These are phyloP conservation scores for Apamea anceps DNA, from an alignment of 2,888 invertebrate species.

Conservation along the genomic window DNA sequence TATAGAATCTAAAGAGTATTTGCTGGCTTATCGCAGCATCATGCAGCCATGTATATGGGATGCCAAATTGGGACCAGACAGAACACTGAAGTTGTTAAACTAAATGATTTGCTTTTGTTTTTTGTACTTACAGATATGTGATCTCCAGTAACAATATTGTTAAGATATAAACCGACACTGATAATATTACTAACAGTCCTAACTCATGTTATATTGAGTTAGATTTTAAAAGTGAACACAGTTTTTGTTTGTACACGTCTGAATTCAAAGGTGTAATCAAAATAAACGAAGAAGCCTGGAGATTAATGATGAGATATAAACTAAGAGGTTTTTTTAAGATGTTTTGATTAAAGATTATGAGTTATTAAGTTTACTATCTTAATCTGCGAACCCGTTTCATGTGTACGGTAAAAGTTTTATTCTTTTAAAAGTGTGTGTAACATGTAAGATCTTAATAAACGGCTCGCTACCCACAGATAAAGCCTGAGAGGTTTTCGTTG, in stretches of 20 bases:
- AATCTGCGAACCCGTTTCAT: constrained; percentile 17
- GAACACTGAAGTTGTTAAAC: constrained; percentile 33
- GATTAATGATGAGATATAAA: constrained; percentile 56
- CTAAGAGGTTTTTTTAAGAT: constrained; percentile 50
- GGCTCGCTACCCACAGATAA: not conserved
- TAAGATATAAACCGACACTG: constrained; percentile 31
- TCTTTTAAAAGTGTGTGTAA: not conserved
- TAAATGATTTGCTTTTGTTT: constrained; percentile 52
- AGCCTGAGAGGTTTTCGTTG: not conserved
- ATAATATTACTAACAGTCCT: constrained; percentile 27
- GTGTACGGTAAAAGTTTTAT: not conserved
- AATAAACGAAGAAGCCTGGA: constrained; percentile 50
- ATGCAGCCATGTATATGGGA: not conserved
- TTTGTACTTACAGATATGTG: constrained; percentile 40
- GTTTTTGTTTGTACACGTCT: constrained; percentile 35
- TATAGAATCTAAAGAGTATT: constrained; percentile 15
- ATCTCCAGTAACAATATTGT: constrained; percentile 41
- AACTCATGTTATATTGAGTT: constrained; percentile 40
- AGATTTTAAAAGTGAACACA: constrained; percentile 30
- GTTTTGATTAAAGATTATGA: constrained; percentile 55
- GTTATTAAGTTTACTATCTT: constrained; percentile 43
- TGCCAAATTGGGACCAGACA: constrained; percentile 26
- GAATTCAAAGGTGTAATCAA: constrained; percentile 50
- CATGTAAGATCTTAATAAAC: not conserved
- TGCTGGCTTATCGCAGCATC: constrained; percentile 14